Conservation (phyloP, 2,113 vertebrate genomes). For the Callipepla squamata region DNA sequence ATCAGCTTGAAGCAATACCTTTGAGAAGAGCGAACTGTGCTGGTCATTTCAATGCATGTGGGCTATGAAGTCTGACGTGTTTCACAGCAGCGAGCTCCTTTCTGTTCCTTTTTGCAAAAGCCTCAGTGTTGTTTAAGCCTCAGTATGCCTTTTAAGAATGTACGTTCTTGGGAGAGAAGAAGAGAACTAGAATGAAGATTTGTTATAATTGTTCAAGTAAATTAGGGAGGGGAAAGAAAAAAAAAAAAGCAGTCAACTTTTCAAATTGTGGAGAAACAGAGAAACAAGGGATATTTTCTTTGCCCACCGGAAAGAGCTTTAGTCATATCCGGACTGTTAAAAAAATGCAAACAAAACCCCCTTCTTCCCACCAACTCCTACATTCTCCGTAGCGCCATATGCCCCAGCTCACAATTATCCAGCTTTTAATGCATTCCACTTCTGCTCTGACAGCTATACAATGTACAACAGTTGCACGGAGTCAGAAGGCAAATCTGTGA, state of each 20-base stretch:
- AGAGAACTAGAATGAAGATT: not conserved
- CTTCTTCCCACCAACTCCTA: slow-evolving; percentile 36
- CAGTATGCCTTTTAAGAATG: not conserved
- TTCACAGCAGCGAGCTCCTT: slow-evolving; percentile 12
- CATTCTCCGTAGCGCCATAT: slow-evolving; percentile 22
- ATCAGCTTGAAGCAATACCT: slow-evolving; percentile 65
- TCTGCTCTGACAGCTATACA: slow-evolving; percentile 24
- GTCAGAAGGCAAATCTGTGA: slow-evolving; percentile 7
- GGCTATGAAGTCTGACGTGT: slow-evolving; percentile 18
- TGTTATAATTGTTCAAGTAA: not conserved
- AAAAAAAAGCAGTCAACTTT: not conserved
- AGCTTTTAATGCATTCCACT: slow-evolving; percentile 23
- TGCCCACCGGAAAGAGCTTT: slow-evolving; percentile 8
- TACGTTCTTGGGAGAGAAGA: not conserved
- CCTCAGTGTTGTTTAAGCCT: not conserved
- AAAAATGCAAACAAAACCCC: slow-evolving; percentile 54
- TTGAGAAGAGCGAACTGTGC: not conserved
- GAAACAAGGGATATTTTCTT: slow-evolving; percentile 47
- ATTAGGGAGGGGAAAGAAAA: not conserved
- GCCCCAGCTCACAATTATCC: slow-evolving; percentile 6
- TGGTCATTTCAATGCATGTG: not conserved
- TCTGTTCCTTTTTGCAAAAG: not conserved
- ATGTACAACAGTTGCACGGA: slow-evolving; percentile 11
- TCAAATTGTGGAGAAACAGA: not conserved
- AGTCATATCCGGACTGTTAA: slow-evolving; percentile 19